Conservation (phyloP, 2,113 vertebrate genomes). For the Axis porcinus region DNA sequence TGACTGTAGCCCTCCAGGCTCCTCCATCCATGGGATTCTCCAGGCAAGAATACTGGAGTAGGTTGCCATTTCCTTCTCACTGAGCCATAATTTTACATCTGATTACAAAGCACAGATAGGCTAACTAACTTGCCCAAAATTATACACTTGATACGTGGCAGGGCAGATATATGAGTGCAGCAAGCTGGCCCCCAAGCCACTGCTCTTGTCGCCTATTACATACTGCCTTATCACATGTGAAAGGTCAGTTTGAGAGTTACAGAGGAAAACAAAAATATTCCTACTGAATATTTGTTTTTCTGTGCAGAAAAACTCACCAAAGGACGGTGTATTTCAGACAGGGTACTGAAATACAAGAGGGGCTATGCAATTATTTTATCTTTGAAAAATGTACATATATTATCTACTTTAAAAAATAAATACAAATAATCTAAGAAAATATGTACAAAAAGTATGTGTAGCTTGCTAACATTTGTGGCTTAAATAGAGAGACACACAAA, state of each 20-base stretch:
- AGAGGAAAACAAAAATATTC: neutral
- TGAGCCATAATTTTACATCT: neutral
- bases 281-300: neutral
- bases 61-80: too few relatives aligned
- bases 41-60: too few relatives aligned
- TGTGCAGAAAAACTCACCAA: neutral
- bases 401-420: neutral
- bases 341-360: neutral
- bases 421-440: neutral
- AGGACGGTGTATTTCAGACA: neutral
- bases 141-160: neutral
- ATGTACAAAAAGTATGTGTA: neutral
- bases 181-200: neutral
- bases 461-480: neutral
- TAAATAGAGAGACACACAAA: neutral
- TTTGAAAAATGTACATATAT: neutral
- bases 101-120: neutral
- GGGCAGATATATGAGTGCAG: neutral
- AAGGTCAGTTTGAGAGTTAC: neutral
- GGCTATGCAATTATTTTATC: neutral
- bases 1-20: too few relatives aligned
- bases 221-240: neutral
- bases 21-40: too few relatives aligned
- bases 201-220: neutral
- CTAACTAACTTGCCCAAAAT: neutral